Evolutionary conservation across 2,113 vertebrate species (phyloP).

Genomic region (Naja naja): DNA sequence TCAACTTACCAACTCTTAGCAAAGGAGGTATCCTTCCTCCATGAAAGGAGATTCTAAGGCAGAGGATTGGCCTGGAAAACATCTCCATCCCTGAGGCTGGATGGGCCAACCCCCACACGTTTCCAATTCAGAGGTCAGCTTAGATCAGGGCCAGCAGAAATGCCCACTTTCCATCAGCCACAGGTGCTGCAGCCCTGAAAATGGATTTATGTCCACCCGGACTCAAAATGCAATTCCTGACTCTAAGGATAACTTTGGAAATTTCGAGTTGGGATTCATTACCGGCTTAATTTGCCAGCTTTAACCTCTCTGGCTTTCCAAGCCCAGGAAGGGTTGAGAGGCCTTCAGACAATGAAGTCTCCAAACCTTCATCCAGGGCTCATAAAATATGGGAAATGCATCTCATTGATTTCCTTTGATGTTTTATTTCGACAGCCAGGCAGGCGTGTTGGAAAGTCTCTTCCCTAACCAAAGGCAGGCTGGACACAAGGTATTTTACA

Average conservation of each 20-base stretch:
- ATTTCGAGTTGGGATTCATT: background rate
- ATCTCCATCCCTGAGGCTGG: background rate
- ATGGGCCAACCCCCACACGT: background rate
- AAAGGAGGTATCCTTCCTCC: background rate
- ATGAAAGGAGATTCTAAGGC: background rate
- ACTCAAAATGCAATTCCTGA: background rate
- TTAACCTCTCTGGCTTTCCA: background rate
- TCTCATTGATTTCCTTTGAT: slow-evolving; percentile 19
- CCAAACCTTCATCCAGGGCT: background rate
- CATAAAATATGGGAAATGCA: background rate
- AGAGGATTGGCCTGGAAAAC: background rate
- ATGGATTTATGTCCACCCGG: too few species aligned
- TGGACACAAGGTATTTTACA: background rate
- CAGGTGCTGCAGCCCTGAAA: background rate
- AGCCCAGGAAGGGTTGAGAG: background rate
- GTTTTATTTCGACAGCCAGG: background rate
- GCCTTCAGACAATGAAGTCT: background rate
- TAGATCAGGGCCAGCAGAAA: background rate
- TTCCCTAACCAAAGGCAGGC: background rate
- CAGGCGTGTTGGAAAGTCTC: too few species aligned
- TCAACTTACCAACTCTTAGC: background rate
- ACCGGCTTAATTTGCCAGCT: background rate
- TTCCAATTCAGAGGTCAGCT: background rate
- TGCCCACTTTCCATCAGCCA: background rate
- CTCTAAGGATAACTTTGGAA: background rate